Evolutionary conservation across 1,140 invertebrate species (phyloP), one percentile per base, ranked within the genome.

Genomic region (Heliconius melpomene): DNA sequence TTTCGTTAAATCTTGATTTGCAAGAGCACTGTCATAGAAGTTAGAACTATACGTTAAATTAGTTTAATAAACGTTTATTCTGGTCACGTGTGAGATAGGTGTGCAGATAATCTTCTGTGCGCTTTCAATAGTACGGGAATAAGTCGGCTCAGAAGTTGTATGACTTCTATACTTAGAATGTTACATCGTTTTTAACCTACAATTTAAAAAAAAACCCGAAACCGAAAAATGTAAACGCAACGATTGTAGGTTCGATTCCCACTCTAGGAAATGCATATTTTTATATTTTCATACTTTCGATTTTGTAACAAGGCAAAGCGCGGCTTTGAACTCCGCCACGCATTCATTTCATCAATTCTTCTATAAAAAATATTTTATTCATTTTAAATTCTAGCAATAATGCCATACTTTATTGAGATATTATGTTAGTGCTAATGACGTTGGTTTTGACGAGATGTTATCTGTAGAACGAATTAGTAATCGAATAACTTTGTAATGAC

Each of bases 391-490:
- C 23, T 66, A 26, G 23, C 13, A 26, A 66, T 66, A 23, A 13
- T 66, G 26, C 6, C 3, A 7, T 66, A 66, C 11, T 23, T 66
- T 26, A 66, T 66, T 29, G 3, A 16, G 11, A 66, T n/a, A 23
- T 66, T 29, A 13, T 26, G 23, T 60, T 60, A 23, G 57, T 60
- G n/a, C 52, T 7, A 60, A 23, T 60, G 11, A 60, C 57, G 54
- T 11, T 60, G 9, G 20, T n/a, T 9, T 66, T 66, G 20, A 26
- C 11, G 7, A 66, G 23, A 66, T 66, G 16, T 66, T 66, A 66
- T 66, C 60, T 29, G 60, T 66, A 66, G n/a, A 66, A 66, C 60
- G 23, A 66, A 66, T 66, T 66, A 13, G n/a, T 66, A 66, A 46
- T 26, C 57, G 3, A 20, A 60, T 60, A 26, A 60, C 57, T 29